A percentile compares a stretch with the other conserved stretches of the same genome.
Conservation (phyloP, 2,888 invertebrate genomes). For the Dicycla oo region DNA sequence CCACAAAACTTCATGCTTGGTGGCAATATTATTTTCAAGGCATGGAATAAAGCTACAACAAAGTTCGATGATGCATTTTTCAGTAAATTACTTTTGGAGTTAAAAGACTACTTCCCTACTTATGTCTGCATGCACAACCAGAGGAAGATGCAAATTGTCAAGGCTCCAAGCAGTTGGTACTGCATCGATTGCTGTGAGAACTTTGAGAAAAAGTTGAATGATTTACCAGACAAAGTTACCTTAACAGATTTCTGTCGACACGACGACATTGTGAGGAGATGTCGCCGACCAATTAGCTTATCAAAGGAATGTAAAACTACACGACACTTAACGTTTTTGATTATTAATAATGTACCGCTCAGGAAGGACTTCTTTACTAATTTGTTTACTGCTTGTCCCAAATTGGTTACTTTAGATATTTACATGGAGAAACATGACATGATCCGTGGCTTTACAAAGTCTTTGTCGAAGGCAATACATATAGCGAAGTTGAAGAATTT, state of each 20-base stretch:
- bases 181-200: conserved; percentile 72
- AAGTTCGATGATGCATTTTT: conserved; percentile 69
- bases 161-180: conserved; percentile 69
- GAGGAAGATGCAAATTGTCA: conserved; percentile 64
- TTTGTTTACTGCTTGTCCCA: conserved; percentile 67
- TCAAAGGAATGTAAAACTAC: conserved; percentile 59
- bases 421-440: conserved; percentile 66
- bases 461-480: conserved; percentile 64
- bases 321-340: conserved; percentile 67
- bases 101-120: conserved; percentile 73
- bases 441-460: conserved; percentile 60
- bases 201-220: conserved; percentile 63
- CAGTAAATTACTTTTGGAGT: conserved; percentile 58
- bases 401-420: conserved; percentile 70
- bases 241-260: conserved; percentile 72
- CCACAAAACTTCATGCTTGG: conserved; percentile 71
- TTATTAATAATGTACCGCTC: conserved; percentile 69
- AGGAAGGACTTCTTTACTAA: conserved; percentile 67
- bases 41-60: conserved; percentile 70
- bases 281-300: conserved; percentile 64
- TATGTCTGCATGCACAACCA: conserved; percentile 71
- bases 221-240: conserved; percentile 69
- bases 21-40: conserved; percentile 73
- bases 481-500: conserved; percentile 70
- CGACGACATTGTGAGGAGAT: conserved; percentile 63